Percentiles rank a stretch among this genome's conserved stretches.
These are phyloP conservation scores for Caenorhabditis panamensis DNA, from an alignment of 2,888 invertebrate genomes.

Conservation along the genomic window DNA sequence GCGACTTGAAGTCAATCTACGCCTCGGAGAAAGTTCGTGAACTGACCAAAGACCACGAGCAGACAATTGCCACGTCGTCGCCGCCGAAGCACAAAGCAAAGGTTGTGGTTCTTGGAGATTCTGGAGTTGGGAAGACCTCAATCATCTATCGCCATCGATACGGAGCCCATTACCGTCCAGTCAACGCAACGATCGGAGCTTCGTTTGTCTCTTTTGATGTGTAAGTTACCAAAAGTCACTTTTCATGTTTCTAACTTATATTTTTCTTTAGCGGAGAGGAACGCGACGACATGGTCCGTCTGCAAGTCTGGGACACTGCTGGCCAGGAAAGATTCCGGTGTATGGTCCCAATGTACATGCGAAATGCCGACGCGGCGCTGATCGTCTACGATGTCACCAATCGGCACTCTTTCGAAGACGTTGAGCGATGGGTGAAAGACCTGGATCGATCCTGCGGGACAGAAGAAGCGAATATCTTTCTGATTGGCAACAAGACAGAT, in stretches of 20 bases:
- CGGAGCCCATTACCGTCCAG: constrained; percentile 63
- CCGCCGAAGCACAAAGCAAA: constrained; percentile 65
- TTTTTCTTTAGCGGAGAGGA: constrained; percentile 58
- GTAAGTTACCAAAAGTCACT: constrained; percentile 42
- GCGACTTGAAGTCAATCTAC: constrained; percentile 63
- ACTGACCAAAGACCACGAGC: constrained; percentile 66
- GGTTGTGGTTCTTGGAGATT: constrained; percentile 69
- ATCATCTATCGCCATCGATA: constrained; percentile 71
- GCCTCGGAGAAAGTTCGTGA: constrained; percentile 68
- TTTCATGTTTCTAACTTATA: background rate
- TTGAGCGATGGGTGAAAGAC: constrained; percentile 73
- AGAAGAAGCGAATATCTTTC: constrained; percentile 64
- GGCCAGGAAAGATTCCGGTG: constrained; percentile 77
- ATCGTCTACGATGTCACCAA: constrained; percentile 77
- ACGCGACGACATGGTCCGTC: constrained; percentile 52
- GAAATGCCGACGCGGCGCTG: constrained; percentile 74
- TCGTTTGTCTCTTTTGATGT: constrained; percentile 71
- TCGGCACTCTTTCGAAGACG: constrained; percentile 72
- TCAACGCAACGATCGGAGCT: constrained; percentile 77
- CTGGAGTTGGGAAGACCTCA: constrained; percentile 72
- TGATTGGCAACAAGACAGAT: constrained; percentile 75
- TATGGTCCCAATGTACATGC: constrained; percentile 79
- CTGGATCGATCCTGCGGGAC: constrained; percentile 65
- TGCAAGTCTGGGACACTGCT: constrained; percentile 78
- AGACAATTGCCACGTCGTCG: constrained; percentile 44